These are phyloP conservation scores for Fulica atra DNA, from an alignment of 2,113 vertebrate genomes.

Conservation along the genomic window DNA sequence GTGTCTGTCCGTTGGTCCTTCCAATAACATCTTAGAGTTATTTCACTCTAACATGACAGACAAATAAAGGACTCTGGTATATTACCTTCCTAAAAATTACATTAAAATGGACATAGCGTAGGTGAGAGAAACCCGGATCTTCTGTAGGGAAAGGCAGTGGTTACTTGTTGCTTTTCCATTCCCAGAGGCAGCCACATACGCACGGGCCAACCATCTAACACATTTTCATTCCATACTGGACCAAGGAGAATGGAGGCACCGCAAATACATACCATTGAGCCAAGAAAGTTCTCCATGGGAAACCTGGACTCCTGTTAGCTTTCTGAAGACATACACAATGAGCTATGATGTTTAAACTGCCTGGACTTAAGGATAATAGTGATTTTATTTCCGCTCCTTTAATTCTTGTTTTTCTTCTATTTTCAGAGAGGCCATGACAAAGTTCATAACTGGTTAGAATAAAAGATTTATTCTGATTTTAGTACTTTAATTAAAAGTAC, in stretches of 20 bases:
- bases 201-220: not conserved
- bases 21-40: not conserved
- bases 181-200: not conserved
- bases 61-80: not conserved
- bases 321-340: constrained; percentile 22
- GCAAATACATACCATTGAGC: not conserved
- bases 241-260: not conserved
- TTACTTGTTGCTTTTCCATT: not conserved
- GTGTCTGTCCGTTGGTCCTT: not conserved
- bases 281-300: constrained; percentile 66
- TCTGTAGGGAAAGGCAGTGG: not conserved
- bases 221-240: not conserved
- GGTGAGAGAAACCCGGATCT: not conserved
- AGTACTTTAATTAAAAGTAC: not conserved
- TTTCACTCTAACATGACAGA: not conserved
- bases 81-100: not conserved
- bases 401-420: not conserved
- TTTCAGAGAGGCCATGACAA: not conserved
- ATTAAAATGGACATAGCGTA: not conserved
- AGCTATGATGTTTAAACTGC: constrained; percentile 10
- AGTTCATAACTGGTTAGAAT: not conserved
- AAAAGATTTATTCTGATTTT: not conserved
- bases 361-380: not conserved
- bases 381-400: not conserved
- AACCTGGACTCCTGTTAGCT: constrained; percentile 45